phyloP scores from a whole-genome alignment of 64 coral and sea anemone species.

The Porites australiensis region DNA sequence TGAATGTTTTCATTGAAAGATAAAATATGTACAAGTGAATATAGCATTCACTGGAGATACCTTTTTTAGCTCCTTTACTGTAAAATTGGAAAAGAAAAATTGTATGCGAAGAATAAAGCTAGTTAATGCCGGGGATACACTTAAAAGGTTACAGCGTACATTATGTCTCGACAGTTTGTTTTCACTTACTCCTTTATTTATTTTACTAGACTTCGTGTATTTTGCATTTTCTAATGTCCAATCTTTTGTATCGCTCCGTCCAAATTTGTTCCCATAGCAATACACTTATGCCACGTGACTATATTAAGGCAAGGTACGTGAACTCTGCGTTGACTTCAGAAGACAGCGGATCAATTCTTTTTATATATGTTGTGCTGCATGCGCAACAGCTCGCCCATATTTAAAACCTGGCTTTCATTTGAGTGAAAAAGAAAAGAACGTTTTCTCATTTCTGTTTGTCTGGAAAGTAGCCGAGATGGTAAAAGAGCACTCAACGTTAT shows the following conservation, averaged over 20 bases:
- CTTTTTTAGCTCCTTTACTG: too few species aligned
- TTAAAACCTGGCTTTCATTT: not conserved
- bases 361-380: not conserved
- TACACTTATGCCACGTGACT: not conserved
- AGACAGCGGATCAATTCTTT: not conserved
- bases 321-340: not conserved
- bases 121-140: too few species aligned
- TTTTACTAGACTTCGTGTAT: not conserved
- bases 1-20: too few species aligned
- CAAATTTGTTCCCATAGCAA: not conserved
- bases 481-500: not conserved
- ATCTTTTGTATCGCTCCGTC: too few species aligned
- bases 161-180: too few species aligned
- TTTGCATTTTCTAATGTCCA: not conserved
- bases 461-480: not conserved
- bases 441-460: not conserved
- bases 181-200: not conserved
- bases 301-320: too few species aligned
- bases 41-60: too few species aligned
- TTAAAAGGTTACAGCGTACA: too few species aligned
- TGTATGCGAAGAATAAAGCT: too few species aligned
- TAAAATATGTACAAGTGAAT: too few species aligned
- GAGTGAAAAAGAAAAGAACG: not conserved
- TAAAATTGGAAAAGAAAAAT: too few species aligned
- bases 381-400: not conserved